phyloP scores from a whole-genome alignment of 2,113 vertebrate species.

The Eudorcas thomsonii region DNA sequence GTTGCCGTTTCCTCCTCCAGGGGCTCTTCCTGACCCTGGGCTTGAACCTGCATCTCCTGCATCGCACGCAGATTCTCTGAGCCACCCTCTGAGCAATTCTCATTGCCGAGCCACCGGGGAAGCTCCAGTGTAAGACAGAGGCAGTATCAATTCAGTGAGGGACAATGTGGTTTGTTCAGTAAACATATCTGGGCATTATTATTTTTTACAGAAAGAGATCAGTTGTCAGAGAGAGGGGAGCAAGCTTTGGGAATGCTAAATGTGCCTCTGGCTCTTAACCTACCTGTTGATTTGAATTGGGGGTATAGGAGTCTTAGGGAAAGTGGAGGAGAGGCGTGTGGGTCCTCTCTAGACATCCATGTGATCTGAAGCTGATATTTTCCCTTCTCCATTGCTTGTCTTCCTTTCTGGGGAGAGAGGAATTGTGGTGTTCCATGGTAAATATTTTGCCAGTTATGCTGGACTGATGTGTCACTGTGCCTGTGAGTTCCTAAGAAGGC shows the following conservation, averaged over 20 bases:
- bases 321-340: accelerated
- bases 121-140: not conserved
- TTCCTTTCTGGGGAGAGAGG: not conserved
- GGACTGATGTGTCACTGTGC: not conserved
- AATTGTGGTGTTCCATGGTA: accelerated
- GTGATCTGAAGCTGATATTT: not conserved
- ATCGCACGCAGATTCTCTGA: not conserved
- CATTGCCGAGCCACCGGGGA: not conserved
- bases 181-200: not conserved
- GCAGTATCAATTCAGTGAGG: not conserved
- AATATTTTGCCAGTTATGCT: not conserved
- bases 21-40: not conserved
- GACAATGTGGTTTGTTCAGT: not conserved
- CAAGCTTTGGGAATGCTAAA: not conserved
- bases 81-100: not conserved
- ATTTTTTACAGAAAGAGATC: not conserved
- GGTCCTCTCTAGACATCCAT: accelerated
- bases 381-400: too few relatives aligned
- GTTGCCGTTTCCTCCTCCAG: not conserved
- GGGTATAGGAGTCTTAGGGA: not conserved
- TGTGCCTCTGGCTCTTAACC: not conserved
- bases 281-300: not conserved
- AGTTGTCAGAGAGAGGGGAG: not conserved
- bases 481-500: not conserved
- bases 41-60: not conserved